Evolutionary conservation across 2,113 vertebrate species (phyloP).

Genomic region (Phaethon lepturus): DNA sequence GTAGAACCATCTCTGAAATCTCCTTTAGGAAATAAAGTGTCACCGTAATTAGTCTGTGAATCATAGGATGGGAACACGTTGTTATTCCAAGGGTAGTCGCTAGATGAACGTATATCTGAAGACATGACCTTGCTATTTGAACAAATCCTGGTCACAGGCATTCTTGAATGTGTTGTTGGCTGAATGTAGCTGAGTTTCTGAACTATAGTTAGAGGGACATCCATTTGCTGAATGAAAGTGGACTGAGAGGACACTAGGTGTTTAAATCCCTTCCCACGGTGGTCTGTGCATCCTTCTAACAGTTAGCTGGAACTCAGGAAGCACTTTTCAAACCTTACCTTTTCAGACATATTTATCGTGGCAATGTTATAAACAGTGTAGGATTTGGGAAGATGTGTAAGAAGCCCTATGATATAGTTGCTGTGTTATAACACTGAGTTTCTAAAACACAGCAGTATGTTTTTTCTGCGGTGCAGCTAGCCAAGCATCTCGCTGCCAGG

Average conservation of each 20-base stretch:
- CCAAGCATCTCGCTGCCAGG: slow-evolving; percentile 13
- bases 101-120: background rate
- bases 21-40: background rate
- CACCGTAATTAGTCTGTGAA: background rate
- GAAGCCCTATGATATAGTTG: background rate
- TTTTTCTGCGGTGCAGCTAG: background rate
- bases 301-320: background rate
- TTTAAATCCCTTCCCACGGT: background rate
- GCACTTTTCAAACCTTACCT: background rate
- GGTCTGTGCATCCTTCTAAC: background rate
- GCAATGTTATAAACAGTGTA: background rate
- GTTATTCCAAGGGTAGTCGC: background rate
- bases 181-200: background rate
- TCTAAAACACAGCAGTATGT: background rate
- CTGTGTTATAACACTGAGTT: background rate
- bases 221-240: background rate
- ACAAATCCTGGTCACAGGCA: background rate
- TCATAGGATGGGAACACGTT: background rate
- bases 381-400: background rate
- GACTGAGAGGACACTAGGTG: background rate
- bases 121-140: background rate
- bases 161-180: background rate
- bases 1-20: background rate
- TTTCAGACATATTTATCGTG: background rate
- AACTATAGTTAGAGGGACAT: background rate